These are phyloP conservation scores for Eudyptes chrysolophus DNA, from an alignment of 2,113 vertebrate genomes.

Conservation along the genomic window DNA sequence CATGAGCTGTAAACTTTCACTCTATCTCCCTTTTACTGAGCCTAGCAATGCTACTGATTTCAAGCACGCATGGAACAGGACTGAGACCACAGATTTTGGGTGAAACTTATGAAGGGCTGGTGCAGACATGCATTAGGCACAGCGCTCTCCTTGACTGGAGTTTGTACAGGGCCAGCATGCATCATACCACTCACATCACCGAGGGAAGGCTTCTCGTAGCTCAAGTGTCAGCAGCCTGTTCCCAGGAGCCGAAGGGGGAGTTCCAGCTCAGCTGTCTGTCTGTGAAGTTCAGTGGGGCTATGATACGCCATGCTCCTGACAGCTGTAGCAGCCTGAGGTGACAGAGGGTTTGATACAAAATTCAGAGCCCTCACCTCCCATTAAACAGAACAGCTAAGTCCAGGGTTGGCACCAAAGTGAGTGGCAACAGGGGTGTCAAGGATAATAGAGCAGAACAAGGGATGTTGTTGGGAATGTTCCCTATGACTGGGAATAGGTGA, in stretches of 20 bases:
- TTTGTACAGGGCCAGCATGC: not conserved
- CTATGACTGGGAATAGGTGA: not conserved
- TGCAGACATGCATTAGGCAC: not conserved
- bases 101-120: not conserved
- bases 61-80: accelerated
- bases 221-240: constrained; percentile 29
- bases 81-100: not conserved
- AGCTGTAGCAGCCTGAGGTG: constrained; percentile 40
- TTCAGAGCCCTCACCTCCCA: constrained; percentile 52
- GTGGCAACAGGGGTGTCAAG: constrained; percentile 29
- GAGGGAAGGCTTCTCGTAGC: not conserved
- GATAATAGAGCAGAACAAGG: constrained; percentile 39
- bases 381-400: constrained; percentile 39
- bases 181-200: accelerated
- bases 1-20: not conserved
- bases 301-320: constrained; percentile 39
- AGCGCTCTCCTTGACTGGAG: not conserved
- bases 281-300: constrained; percentile 3
- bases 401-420: not conserved
- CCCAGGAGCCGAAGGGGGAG: not conserved
- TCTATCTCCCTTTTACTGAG: not conserved
- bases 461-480: not conserved
- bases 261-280: constrained; percentile 47
- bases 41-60: not conserved
- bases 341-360: constrained; percentile 54